phyloP scores from a whole-genome alignment of 2,113 vertebrate genomes.

The Vombatus ursinus region DNA sequence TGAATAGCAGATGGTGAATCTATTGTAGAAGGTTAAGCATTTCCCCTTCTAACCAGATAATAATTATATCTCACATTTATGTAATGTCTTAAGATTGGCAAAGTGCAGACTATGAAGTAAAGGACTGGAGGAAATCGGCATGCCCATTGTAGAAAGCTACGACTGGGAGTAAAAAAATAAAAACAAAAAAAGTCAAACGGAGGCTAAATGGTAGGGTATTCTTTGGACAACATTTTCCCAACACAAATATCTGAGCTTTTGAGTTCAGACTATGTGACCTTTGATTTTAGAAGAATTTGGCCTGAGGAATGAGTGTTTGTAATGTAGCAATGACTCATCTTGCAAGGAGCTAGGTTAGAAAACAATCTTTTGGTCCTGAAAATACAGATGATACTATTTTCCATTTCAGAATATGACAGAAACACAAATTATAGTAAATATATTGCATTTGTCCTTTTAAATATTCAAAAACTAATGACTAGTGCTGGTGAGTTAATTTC shows the following conservation, averaged over 20 bases:
- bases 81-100: not conserved
- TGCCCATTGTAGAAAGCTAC: constrained; percentile 1
- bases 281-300: not conserved
- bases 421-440: not conserved
- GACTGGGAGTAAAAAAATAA: not conserved
- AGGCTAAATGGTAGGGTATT: not conserved
- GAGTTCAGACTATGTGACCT: constrained; percentile 20
- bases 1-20: not conserved
- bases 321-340: not conserved
- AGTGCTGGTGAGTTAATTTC: constrained; percentile 7
- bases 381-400: constrained; percentile 54
- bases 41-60: not conserved
- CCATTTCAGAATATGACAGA: constrained; percentile 24
- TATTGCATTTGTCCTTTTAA: constrained; percentile 43
- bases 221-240: constrained; percentile 1
- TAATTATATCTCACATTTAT: not conserved
- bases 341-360: constrained; percentile 41
- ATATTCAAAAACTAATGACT: constrained; percentile 29
- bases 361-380: constrained; percentile 27
- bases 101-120: not conserved
- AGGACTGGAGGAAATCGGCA: not conserved
- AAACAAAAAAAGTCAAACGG: constrained; percentile 4
- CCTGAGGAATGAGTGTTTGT: not conserved
- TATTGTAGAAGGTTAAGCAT: not conserved
- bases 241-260: not conserved